Evolutionary conservation across 2,113 vertebrate genomes (phyloP), one percentile per base, ranked within the genome.

Genomic region (Trematocara nigrifrons): DNA sequence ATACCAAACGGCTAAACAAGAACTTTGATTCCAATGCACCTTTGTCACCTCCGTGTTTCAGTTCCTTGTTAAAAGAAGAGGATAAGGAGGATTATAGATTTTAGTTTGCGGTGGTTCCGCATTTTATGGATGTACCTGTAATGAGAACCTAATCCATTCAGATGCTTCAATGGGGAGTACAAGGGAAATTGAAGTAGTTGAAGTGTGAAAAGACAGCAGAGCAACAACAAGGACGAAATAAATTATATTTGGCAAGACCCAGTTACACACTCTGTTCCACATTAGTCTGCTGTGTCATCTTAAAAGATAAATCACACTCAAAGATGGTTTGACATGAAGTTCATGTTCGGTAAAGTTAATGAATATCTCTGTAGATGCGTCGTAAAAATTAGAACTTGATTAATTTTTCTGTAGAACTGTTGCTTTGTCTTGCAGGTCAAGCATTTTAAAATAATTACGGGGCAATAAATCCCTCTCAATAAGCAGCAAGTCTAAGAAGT

Each of bases 131-230:
- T 80, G n/a, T 57, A 85, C 7, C 57, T 85, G 80, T 66, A 77
- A 81, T 2, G 5, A 53, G n/a, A 84, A 78, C 15, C 33, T 57
- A 9, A 86, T 89, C 54, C 81, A 83, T 45, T 87, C 57, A 81
- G 31, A 84, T 81, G 35, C 52, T 54, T 84, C n/a, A 80, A 22
- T 10, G 31, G 45, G 42, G 69, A 81, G 52, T 6, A 35, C 80
- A 35, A 61, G 15, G 59, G 13, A 47, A 57, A 77, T 38, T 2
- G 10, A 51, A 10, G 38, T 5, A 80, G 80, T 16, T 90, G 82
- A 82, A 79, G 81, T 89, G 83, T 86, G 85, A 85, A 89, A 64
- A 18, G 51, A 74, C 56, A 80, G 42, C 7, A 49, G 29, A 82
- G 85, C 15, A 54, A 38, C 7, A 7, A 79, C 80, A 85, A 89